phyloP scores from a whole-genome alignment of 1,140 invertebrate genomes.

The Archivesica marissinica region DNA sequence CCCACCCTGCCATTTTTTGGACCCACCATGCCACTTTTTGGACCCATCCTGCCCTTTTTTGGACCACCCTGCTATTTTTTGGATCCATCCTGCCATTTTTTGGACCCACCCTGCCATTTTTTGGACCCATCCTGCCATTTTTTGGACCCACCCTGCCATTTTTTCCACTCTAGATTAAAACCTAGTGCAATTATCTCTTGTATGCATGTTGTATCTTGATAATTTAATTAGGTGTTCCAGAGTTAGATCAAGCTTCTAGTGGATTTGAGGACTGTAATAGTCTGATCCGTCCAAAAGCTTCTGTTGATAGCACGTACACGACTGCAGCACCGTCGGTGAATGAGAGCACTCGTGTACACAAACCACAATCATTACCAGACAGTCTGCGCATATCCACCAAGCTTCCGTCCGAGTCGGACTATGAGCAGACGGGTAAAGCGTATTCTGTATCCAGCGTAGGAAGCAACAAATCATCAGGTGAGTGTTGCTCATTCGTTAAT shows the following conservation, averaged over 20 bases:
- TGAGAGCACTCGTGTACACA: constrained; percentile 54
- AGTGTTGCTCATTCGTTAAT: too few relatives aligned
- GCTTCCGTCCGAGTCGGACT: constrained; percentile 46
- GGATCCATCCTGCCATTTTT: too few relatives aligned
- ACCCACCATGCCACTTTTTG: too few relatives aligned
- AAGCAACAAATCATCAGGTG: constrained; percentile 63
- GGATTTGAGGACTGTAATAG: constrained; percentile 81
- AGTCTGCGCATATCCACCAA: constrained; percentile 30
- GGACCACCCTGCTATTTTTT: too few relatives aligned
- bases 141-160: too few relatives aligned
- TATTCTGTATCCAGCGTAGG: constrained; percentile 65
- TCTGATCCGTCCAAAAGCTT: constrained; percentile 68
- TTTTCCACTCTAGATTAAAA: too few relatives aligned
- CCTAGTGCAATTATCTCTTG: too few relatives aligned
- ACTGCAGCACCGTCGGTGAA: constrained; percentile 59
- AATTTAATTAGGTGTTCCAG: constrained; percentile 59
- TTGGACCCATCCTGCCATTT: too few relatives aligned
- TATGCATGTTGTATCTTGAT: too few relatives aligned
- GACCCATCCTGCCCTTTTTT: too few relatives aligned
- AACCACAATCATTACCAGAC: constrained; percentile 49
- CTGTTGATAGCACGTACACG: constrained; percentile 68
- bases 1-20: too few relatives aligned
- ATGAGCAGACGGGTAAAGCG: constrained; percentile 63
- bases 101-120: too few relatives aligned
- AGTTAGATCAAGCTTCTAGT: constrained; percentile 80